Evolutionary conservation across 1,140 invertebrate species (phyloP).

Genomic region (Philaenus spumarius): DNA sequence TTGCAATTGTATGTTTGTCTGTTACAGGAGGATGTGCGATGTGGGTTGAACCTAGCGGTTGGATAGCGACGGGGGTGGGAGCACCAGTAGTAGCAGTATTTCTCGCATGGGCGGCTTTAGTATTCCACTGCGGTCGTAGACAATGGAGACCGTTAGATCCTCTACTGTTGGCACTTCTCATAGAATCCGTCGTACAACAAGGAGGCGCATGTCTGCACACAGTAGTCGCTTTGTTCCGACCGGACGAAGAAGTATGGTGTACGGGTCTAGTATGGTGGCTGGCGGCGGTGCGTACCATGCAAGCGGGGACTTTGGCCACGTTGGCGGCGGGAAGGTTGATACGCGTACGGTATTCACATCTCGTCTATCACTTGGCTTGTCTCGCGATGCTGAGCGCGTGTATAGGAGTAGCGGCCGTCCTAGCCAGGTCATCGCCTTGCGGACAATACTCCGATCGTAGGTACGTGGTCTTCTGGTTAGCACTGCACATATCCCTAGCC

Average conservation of each 20-base stretch:
- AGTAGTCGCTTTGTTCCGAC: slow-evolving; percentile 44
- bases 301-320: slow-evolving; percentile 46
- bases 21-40: slow-evolving; percentile 26
- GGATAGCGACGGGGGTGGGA: slow-evolving; percentile 47
- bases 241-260: slow-evolving; percentile 42
- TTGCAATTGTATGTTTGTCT: too few species aligned
- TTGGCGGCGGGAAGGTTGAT: slow-evolving; percentile 45
- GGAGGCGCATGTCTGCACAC: slow-evolving; percentile 43
- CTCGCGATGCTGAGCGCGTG: slow-evolving; percentile 44
- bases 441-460: slow-evolving; percentile 25
- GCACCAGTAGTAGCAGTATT: slow-evolving; percentile 45
- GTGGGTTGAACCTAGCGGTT: slow-evolving; percentile 43
- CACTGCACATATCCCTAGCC: slow-evolving; percentile 42
- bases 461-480: slow-evolving; percentile 45
- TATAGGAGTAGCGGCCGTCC: slow-evolving; percentile 42
- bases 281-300: slow-evolving; percentile 46
- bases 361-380: slow-evolving; percentile 48
- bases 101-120: slow-evolving; percentile 43
- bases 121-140: slow-evolving; percentile 46
- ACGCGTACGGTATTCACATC: slow-evolving; percentile 44
- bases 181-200: slow-evolving; percentile 43
- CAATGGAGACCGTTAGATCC: slow-evolving; percentile 48
- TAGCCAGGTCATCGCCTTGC: slow-evolving; percentile 37
- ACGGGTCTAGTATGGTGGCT: slow-evolving; percentile 43
- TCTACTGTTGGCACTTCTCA: slow-evolving; percentile 44